Base-by-base conservation (phyloP, 2,888 invertebrate genomes). In the Macrosiphum euphorbiae region DNA sequence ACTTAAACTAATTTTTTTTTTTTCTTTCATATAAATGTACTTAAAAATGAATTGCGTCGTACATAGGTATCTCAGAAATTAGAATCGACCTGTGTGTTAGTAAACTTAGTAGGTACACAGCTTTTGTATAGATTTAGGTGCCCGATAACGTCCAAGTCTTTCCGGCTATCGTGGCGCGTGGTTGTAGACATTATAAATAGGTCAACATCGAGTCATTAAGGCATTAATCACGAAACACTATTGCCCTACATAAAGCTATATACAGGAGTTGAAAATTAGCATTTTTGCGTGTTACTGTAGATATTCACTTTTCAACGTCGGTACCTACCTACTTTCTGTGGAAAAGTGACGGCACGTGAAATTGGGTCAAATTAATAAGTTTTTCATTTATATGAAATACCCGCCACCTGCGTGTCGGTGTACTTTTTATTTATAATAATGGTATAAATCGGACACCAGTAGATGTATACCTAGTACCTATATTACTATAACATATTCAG, bases 191-290 rank as follows among this genome's bases (percentile, higher is more conserved):
- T 67, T 67, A 58, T 58, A 88, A 85, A 47, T 94, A 94, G 93
- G 93, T 90, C 86, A 61, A 94, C 85, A 85, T 90, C 52, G 35
- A 90, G 20, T 41, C 85, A 61, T 86, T 67, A 41, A 86, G 11
- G 41, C 44, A 55, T 86, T 92, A 86, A 85, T 94, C 93, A 86
- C 90, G 90, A 90, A 90, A 94, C 47, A 92, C 11, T 16, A 67
- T 50, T 28, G 67, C 41, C 52, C 67, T 88, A 92, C 50, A 67
- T 90, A 41, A 52, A 35, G n/a, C 44, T 90, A n/a, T 16, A 88
- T 86, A 55, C 55, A 35, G 26, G 61, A 85, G 44, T 94, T 94
- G 13, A 28, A 94, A 94, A 94, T 94, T 94, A 86, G 61, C 93
- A 94, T 94, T 90, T 61, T 90, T 10, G 61, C 93, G 90, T 94